Evolutionary conservation across 2,113 vertebrate genomes (phyloP), one percentile per base, ranked within the genome.

Genomic region (Salminus brasiliensis): DNA sequence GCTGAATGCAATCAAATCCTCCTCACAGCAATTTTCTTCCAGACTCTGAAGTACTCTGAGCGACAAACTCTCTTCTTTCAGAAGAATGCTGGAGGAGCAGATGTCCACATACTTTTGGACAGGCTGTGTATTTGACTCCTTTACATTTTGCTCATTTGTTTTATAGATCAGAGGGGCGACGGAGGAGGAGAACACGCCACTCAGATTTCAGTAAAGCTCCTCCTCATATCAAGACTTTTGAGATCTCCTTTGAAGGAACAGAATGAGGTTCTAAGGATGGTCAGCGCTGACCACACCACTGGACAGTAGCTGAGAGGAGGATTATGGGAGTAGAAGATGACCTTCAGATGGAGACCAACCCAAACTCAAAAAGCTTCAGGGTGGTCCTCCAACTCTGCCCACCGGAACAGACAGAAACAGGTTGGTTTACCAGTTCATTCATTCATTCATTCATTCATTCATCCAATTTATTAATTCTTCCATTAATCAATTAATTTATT

Each of bases 301-400:
- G 60, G 5, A 16, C 29, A 34, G 29, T 34, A 34, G 30, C 13
- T 7, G 7, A 32, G 16, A 23, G 10, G 13, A 59, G 18, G 18
- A 21, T 47, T 11, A 59, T 62, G 41, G n/a, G 27, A 63, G 15
- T 55, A 23, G 69, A 79, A 47, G 32, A 27, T 12, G 5, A 45
- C 12, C 18, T 5, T 77, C 25, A 59, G 49, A 77, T 57, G 52
- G 65, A 59, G 2, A 41, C 39, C 23, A 25, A 59, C 6, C 23
- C 18, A 39, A 59, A 65, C 32, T 36, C 43, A 1, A 84, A 74
- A 65, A 82, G 66, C 68, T 84, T 86, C 67, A 81, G 57, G 55
- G 85, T 84, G 18, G 78, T 82, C 47, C 76, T 86, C n/a, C 72
- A 59, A 21, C 74, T 86, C 57, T 80, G 82, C 39, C 74, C 82